A percentile compares a stretch with the other conserved stretches of the same genome.
Conservation (phyloP, 2,888 invertebrate genomes). For the Amiota minor region DNA sequence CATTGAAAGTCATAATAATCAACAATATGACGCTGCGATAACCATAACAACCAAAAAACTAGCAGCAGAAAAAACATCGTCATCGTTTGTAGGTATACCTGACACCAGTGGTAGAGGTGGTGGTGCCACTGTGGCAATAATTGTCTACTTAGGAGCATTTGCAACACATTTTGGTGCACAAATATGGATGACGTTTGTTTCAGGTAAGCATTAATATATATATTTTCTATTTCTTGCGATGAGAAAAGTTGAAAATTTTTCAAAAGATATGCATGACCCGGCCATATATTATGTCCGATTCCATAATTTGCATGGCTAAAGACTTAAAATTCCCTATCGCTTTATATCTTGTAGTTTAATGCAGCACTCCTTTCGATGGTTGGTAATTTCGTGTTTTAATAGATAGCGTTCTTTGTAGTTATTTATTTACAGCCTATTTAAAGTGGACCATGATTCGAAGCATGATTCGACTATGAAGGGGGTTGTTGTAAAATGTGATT, state of each 20-base stretch:
- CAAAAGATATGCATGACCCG: no score
- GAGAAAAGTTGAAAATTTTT: not conserved
- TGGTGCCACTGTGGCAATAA: constrained; percentile 70
- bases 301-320: no score
- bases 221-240: not conserved
- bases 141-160: constrained; percentile 85
- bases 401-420: no score
- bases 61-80: not conserved
- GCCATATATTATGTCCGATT: no score
- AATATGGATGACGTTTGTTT: constrained; percentile 94
- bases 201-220: constrained; percentile 76
- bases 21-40: constrained; percentile 1
- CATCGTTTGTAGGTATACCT: not conserved
- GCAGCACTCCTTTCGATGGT: no score
- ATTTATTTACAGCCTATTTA: no score
- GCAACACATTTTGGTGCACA: constrained; percentile 89
- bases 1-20: constrained; percentile 56
- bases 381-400: no score
- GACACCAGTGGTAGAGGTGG: constrained; percentile 43
- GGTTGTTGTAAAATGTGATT: no score
- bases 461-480: no score
- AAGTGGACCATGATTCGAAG: no score
- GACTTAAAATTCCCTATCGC: no score
- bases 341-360: no score
- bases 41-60: constrained; percentile 2